Base-by-base conservation (phyloP, 2,888 invertebrate genomes). In the Pardosa pseudoannulata region DNA sequence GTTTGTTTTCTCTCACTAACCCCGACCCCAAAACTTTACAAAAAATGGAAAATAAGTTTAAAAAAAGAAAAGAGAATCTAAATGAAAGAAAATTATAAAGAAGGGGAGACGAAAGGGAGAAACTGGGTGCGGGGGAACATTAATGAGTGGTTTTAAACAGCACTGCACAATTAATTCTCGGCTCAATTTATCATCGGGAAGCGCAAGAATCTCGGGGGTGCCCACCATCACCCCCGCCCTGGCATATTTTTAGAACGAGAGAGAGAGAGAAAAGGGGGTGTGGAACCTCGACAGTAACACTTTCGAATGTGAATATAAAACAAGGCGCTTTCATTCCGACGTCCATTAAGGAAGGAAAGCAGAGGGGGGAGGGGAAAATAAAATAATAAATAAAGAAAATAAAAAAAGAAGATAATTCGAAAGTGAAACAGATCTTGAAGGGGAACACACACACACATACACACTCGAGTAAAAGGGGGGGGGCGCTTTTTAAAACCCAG, bases 401-500 rank as follows among this genome's bases (percentile, higher is more conserved):
- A n/a, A n/a, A n/a, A n/a, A n/a, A n/a, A 70, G 72, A 72, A 76
- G 46, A 29, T 5, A 23, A 67, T 41, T 28, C 72, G 67, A 70
- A 82, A 76, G 29, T 71, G 71, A 71, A 82, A 82, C 76, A 72
- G 71, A 83, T 83, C 76, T 78, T 46, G 76, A 83, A 76, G 82
- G 70, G 82, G 75, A 36, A 36, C 11, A 76, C 74, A n/a, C n/a
- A n/a, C n/a, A n/a, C n/a, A n/a, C n/a, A n/a, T n/a, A n/a, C n/a
- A n/a, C n/a, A n/a, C n/a, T n/a, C n/a, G n/a, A n/a, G n/a, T n/a
- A n/a, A n/a, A n/a, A n/a, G n/a, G 75, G 19, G 39, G 75, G 32
- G 29, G 65, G 67, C 71, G 83, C 83, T 78, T 71, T 76, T 83
- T 83, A 78, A 83, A 83, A 83, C 76, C 83, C 76, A 83, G 83